Evolutionary conservation across 2,797 vertebrate genomes (phyloP).

Genomic region (Coccyzus lansbergi): DNA sequence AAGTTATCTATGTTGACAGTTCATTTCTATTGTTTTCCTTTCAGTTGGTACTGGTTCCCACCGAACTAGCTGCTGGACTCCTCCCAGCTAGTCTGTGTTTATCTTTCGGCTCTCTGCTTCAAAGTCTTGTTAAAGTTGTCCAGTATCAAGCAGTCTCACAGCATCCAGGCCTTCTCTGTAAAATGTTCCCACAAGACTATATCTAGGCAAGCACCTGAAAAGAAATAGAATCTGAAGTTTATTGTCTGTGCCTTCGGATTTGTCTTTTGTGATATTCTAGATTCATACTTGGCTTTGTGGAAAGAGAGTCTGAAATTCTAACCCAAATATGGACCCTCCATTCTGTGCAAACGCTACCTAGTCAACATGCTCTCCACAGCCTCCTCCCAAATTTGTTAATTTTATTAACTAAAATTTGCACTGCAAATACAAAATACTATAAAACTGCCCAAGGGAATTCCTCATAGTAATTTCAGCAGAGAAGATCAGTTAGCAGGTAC

Average conservation of each 20-base stretch:
- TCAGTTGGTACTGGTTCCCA: no score
- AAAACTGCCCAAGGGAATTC: background rate
- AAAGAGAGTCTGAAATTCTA: background rate
- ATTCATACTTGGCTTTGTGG: background rate
- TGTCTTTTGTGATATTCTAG: background rate
- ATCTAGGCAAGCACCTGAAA: background rate
- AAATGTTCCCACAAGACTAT: no score
- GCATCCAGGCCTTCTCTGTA: no score
- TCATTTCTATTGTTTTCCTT: no score
- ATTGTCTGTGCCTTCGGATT: background rate
- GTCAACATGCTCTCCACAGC: background rate
- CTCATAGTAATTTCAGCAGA: background rate
- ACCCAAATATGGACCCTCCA: accelerated
- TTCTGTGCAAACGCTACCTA: background rate
- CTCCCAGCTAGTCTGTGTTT: no score
- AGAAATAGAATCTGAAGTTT: background rate
- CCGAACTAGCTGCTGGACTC: no score
- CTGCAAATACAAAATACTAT: background rate
- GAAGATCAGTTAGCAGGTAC: background rate
- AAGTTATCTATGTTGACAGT: no score
- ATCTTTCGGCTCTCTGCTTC: no score
- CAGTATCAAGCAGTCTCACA: no score
- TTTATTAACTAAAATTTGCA: background rate
- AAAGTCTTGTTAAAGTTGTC: no score
- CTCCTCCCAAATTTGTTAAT: accelerated